phyloP scores from a whole-genome alignment of 2,797 vertebrate genomes.

The Trachurus trachurus region DNA sequence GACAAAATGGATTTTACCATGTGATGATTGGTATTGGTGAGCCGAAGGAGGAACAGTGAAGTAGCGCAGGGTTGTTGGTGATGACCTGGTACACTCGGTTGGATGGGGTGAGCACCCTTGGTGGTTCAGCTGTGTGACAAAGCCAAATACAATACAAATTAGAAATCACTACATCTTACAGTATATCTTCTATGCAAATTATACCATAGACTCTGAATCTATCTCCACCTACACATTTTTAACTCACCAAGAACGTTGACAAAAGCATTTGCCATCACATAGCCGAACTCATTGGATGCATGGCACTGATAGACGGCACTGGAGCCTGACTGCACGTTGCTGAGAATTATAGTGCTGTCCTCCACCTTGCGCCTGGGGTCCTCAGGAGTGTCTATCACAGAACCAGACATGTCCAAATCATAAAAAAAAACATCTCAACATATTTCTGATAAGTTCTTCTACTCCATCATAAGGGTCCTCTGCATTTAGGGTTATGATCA shows the following conservation, averaged over 20 bases:
- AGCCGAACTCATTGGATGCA: slow-evolving; percentile 96
- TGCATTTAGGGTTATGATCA: too few relatives aligned
- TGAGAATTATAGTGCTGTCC: slow-evolving; percentile 92
- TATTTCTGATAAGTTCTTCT: neutral
- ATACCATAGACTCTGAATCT: too few relatives aligned
- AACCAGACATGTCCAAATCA: slow-evolving; percentile 18
- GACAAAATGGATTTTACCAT: slow-evolving; percentile 83
- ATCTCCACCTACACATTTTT: neutral
- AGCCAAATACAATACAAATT: slow-evolving; percentile 11
- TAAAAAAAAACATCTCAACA: neutral
- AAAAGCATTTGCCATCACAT: slow-evolving; percentile 95
- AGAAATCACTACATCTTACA: neutral
- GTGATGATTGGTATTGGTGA: slow-evolving; percentile 94
- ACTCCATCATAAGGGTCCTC: neutral
- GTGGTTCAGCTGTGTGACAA: slow-evolving; percentile 89
- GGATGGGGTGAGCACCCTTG: slow-evolving; percentile 91
- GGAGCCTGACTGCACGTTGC: slow-evolving; percentile 90
- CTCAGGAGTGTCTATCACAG: slow-evolving; percentile 87
- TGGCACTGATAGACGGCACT: slow-evolving; percentile 98
- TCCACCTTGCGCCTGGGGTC: slow-evolving; percentile 92
- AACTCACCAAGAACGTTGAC: slow-evolving; percentile 95
- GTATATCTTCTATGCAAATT: neutral
- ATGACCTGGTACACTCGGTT: slow-evolving; percentile 93
- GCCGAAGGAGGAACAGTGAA: slow-evolving; percentile 94
- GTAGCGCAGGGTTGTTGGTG: slow-evolving; percentile 87